Evolutionary conservation across 2,888 invertebrate species (phyloP).

Genomic region (Margaritifera margaritifera): DNA sequence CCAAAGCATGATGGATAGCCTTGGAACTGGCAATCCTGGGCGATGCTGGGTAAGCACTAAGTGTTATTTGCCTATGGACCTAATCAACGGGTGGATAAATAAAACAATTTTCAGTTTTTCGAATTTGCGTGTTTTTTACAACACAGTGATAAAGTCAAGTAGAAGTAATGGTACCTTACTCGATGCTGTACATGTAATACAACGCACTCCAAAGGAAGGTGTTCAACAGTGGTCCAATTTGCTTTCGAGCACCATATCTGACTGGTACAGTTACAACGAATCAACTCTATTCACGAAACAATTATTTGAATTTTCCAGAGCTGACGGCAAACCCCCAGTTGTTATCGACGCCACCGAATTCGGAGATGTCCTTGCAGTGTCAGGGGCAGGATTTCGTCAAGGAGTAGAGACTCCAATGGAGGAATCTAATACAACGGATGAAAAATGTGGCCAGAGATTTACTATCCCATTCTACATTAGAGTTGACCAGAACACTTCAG

Average conservation of each 20-base stretch:
- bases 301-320: constrained; percentile 2
- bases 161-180: constrained; percentile 5
- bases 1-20: constrained; percentile 21
- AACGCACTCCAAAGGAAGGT: constrained; percentile 8
- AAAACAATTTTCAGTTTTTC: constrained; percentile 7
- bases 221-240: constrained; percentile 11
- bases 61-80: constrained; percentile 24
- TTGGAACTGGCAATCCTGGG: constrained; percentile 28
- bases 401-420: constrained; percentile 27
- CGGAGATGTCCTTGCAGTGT: constrained; percentile 27
- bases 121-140: constrained; percentile 28
- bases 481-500: background rate
- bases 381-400: constrained; percentile 21
- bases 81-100: constrained; percentile 24
- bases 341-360: constrained; percentile 31
- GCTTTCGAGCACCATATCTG: constrained; percentile 17
- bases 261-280: constrained; percentile 27
- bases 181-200: constrained; percentile 14
- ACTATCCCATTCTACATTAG: constrained; percentile 28
- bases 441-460: constrained; percentile 27
- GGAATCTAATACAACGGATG: constrained; percentile 13
- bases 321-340: constrained; percentile 1
- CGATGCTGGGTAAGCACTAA: constrained; percentile 32
- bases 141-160: constrained; percentile 27
- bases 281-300: constrained; percentile 20